Evolutionary conservation across 2,888 invertebrate species (phyloP).

Genomic region (Dolichomitus sp.): DNA sequence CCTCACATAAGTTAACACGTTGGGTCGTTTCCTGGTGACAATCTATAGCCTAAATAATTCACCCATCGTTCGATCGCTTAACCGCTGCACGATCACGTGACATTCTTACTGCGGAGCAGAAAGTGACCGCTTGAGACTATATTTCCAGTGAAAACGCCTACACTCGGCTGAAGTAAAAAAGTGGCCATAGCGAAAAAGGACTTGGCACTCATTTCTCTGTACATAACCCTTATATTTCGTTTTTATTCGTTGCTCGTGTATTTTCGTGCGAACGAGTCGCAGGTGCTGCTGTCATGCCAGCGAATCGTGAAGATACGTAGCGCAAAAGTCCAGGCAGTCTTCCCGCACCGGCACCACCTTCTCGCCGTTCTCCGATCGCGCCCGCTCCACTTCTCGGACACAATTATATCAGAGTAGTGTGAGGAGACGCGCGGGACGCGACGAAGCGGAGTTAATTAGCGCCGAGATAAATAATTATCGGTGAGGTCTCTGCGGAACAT

Average conservation of each 20-base stretch:
- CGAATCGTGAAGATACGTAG: constrained; percentile 39
- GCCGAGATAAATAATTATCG: constrained; percentile 71
- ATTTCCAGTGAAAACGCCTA: constrained; percentile 36
- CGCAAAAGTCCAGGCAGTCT: constrained; percentile 16
- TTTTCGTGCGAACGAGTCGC: constrained; percentile 42
- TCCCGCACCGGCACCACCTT: constrained; percentile 33
- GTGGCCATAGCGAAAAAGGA: background rate
- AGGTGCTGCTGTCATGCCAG: constrained; percentile 56
- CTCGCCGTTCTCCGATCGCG: constrained; percentile 25
- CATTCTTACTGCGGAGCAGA: background rate
- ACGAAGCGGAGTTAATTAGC: constrained; percentile 75
- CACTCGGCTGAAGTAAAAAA: constrained; percentile 34
- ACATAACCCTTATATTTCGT: constrained; percentile 18
- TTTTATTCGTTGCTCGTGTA: constrained; percentile 29
- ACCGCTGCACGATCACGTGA: constrained; percentile 13
- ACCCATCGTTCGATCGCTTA: background rate
- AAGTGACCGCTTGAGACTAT: background rate
- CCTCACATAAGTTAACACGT: constrained; percentile 16
- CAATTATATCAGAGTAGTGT: constrained; percentile 60
- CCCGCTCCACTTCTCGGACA: constrained; percentile 25
- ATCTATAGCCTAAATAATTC: constrained; percentile 33
- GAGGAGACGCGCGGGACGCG: constrained; percentile 70
- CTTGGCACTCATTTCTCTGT: background rate
- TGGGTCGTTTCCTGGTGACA: constrained; percentile 17
- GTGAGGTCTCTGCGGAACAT: constrained; percentile 50